These are phyloP conservation scores for Halesus radiatus DNA, from an alignment of 1,140 invertebrate species.

Conservation along the genomic window DNA sequence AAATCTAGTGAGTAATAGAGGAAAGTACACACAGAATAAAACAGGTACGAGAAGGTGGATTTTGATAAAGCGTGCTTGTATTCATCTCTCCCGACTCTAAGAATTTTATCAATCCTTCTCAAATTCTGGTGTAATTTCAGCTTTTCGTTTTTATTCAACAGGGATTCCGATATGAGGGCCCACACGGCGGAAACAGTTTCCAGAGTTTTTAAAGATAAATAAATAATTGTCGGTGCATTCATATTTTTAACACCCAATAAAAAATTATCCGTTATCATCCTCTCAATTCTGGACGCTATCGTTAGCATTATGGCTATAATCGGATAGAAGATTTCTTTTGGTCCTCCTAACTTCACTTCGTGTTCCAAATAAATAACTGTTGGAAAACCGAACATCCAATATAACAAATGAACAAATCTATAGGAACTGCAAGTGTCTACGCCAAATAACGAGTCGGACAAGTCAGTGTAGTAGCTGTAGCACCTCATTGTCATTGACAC, in stretches of 20 bases:
- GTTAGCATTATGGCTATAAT: constrained; percentile 3
- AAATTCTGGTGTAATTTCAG: constrained; percentile 17
- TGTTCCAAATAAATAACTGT: constrained; percentile 16
- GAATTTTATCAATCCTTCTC: constrained; percentile 26
- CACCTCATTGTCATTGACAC: no score
- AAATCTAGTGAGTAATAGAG: constrained; percentile 30
- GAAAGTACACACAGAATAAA: constrained; percentile 8
- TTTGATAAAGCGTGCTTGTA: background rate
- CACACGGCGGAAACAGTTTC: constrained; percentile 5
- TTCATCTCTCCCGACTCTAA: constrained; percentile 8
- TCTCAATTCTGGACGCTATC: constrained; percentile 28
- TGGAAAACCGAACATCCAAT: constrained; percentile 32
- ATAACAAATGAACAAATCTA: constrained; percentile 20
- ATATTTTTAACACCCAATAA: background rate
- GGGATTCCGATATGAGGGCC: constrained; percentile 17
- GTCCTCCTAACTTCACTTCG: constrained; percentile 5
- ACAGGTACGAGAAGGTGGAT: background rate
- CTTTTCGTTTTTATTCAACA: constrained; percentile 21
- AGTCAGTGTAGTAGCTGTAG: no score
- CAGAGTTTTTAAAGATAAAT: constrained; percentile 2
- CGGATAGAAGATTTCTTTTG: background rate
- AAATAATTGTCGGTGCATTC: background rate
- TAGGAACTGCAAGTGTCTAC: background rate
- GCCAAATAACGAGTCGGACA: no score
- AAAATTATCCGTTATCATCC: constrained; percentile 18